These are phyloP conservation scores for Nomada goodeniana DNA, from an alignment of 2,888 invertebrate species.

Conservation along the genomic window DNA sequence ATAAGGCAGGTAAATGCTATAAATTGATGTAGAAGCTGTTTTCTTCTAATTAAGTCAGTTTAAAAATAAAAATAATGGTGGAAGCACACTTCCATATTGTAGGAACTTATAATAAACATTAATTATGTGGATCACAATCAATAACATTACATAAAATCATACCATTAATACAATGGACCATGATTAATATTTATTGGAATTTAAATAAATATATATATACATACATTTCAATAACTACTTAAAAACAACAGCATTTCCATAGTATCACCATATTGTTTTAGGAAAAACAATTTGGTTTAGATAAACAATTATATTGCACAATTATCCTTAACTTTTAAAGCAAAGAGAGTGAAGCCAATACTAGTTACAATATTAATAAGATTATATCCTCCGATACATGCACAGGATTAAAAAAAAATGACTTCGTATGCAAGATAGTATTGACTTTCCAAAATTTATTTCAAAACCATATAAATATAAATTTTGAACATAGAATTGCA, in stretches of 20 bases:
- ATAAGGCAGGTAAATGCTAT: slow-evolving; percentile 14
- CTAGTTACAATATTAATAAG: neutral
- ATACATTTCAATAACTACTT: slow-evolving; percentile 75
- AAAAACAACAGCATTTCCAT: slow-evolving; percentile 77
- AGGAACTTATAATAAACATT: slow-evolving; percentile 30
- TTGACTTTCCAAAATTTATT: neutral
- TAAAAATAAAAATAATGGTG: slow-evolving; percentile 21
- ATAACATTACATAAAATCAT: slow-evolving; percentile 72
- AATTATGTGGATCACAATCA: slow-evolving; percentile 47
- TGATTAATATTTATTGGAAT: slow-evolving; percentile 78
- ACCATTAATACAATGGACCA: slow-evolving; percentile 70
- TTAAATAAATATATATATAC: slow-evolving; percentile 76
- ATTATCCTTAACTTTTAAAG: slow-evolving; percentile 8
- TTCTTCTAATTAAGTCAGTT: slow-evolving; percentile 20
- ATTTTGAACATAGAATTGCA: neutral
- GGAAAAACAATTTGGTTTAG: slow-evolving; percentile 6
- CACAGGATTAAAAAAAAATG: neutral
- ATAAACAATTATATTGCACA: slow-evolving; percentile 10
- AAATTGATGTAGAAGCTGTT: slow-evolving; percentile 12
- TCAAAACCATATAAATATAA: neutral
- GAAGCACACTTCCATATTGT: slow-evolving; percentile 27
- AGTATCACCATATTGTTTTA: slow-evolving; percentile 43
- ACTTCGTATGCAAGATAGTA: neutral
- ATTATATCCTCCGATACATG: neutral
- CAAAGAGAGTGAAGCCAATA: slow-evolving; percentile 3